Evolutionary conservation across 1,140 invertebrate species (phyloP).

Genomic region (Archegozetes longisetosus): DNA sequence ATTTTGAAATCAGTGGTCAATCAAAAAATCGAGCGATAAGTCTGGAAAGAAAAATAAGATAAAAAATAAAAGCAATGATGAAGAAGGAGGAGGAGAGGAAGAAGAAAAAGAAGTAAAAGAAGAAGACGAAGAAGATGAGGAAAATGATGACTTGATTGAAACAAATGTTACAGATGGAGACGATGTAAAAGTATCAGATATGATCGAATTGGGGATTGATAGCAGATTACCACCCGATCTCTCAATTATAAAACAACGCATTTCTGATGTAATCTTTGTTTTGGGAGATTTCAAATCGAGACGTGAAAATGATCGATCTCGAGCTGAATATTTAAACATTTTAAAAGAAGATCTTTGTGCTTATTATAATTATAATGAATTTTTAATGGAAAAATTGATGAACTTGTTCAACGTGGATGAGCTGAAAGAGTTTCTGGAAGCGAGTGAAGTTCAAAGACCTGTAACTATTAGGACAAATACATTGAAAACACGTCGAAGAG

Average conservation of each 20-base stretch:
- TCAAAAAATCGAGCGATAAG: too few species aligned
- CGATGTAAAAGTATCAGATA: constrained; percentile 12
- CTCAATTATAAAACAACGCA: constrained; percentile 70
- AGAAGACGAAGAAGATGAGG: constrained; percentile 44
- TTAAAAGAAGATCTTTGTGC: constrained; percentile 57
- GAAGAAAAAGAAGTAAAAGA: constrained; percentile 46
- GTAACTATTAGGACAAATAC: constrained; percentile 91
- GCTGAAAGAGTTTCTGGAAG: constrained; percentile 87
- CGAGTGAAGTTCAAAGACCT: constrained; percentile 86
- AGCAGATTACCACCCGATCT: constrained; percentile 42
- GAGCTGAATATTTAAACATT: constrained; percentile 15
- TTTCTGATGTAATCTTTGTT: constrained; percentile 71
- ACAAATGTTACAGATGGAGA: neutral
- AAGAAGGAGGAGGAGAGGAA: constrained; percentile 56
- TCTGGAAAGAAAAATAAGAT: constrained; percentile 26
- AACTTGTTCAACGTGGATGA: constrained; percentile 78
- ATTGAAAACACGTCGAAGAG: constrained; percentile 77
- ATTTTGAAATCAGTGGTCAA: too few species aligned
- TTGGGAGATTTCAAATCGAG: constrained; percentile 72
- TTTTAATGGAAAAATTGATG: constrained; percentile 84
- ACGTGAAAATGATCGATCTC: constrained; percentile 47
- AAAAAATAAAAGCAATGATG: constrained; percentile 38
- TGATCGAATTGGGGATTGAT: constrained; percentile 8
- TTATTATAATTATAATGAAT: constrained; percentile 97
- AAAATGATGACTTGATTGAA: constrained; percentile 4